Base-by-base conservation (phyloP, 2,113 vertebrate genomes). In the Calonectris borealis region DNA sequence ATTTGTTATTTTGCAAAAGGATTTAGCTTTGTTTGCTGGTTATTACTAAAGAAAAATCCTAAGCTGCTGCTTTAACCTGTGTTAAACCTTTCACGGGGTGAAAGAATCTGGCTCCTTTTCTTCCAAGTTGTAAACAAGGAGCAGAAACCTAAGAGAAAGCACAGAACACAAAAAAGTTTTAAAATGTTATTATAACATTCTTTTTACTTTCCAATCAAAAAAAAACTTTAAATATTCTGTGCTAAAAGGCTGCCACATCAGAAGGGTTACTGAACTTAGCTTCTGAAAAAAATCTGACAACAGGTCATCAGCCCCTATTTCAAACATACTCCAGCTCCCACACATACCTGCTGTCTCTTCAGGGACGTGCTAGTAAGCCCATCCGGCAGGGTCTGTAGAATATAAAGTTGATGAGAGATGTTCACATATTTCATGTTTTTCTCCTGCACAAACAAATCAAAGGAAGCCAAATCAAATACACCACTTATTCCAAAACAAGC, bases 1-100 rank as follows among this genome's bases (percentile, higher is more conserved):
- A 95, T 96, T 93, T 88, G 92, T 72, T 96, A 85, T 93, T 96
- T 86, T 95, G 65, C 65, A 65, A 86, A 96, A 93, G 93, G 90
- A 92, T 95, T 97, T 97, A 89, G 93, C 72, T 94, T 95, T 92
- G 84, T 89, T 95, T 92, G 75, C 54, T 73, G 70, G 46, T 86
- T 93, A 66, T 93, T 97, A 76, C 86, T 82, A 25, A 82, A 93
- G 52, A 88, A 96, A 96, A 96, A 86, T 76, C 80, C 77, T 94
- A 96, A 97, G 90, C 90, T 88, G 65, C 48, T 76, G 57, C 88
- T 88, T 96, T 96, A 94, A 93, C 93, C 64, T 78, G 93, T 88
- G 84, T 88, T 96, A 95, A 95, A 90, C 69, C 52, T 86, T 93
- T 83, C 44, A 79, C 6, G 5, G 73, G 69, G 78, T 76, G 64